These are phyloP conservation scores for Prunella strophiata DNA, from an alignment of 2,797 vertebrate genomes.

Conservation along the genomic window DNA sequence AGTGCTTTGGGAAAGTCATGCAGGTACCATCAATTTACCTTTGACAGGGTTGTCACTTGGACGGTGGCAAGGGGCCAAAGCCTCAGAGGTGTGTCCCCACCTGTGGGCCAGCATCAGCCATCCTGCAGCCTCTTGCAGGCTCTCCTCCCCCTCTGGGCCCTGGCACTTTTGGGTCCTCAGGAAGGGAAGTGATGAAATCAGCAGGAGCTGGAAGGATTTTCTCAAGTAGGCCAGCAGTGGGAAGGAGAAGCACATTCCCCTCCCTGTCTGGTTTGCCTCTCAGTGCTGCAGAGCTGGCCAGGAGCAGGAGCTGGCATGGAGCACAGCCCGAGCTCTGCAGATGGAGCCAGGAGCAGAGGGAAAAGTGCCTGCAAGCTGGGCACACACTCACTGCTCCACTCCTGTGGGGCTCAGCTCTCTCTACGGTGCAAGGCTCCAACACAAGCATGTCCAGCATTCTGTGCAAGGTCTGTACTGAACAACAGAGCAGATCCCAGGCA, in stretches of 20 bases:
- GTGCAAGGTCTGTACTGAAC: neutral
- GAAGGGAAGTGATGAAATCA: neutral
- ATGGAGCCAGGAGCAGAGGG: neutral
- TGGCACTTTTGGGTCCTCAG: neutral
- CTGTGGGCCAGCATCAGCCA: neutral
- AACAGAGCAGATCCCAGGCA: neutral
- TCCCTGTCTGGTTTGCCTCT: neutral
- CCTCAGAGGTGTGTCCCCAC: neutral
- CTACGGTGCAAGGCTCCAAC: neutral
- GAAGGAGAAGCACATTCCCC: constrained; percentile 10
- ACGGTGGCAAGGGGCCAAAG: neutral
- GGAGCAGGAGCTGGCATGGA: neutral
- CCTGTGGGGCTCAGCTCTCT: neutral
- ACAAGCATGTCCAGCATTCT: neutral
- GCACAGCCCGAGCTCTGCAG: neutral
- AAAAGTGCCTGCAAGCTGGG: neutral
- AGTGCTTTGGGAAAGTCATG: neutral
- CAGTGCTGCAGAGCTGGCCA: neutral
- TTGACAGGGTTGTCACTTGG: neutral
- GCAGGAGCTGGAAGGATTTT: constrained; percentile 20
- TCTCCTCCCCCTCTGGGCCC: neutral
- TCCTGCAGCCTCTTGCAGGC: neutral
- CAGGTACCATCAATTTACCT: neutral
- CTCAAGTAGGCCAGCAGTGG: neutral
- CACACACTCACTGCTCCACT: neutral